Evolutionary conservation across 2,888 invertebrate species (phyloP).

Genomic region (Caenorhabditis sp.): DNA sequence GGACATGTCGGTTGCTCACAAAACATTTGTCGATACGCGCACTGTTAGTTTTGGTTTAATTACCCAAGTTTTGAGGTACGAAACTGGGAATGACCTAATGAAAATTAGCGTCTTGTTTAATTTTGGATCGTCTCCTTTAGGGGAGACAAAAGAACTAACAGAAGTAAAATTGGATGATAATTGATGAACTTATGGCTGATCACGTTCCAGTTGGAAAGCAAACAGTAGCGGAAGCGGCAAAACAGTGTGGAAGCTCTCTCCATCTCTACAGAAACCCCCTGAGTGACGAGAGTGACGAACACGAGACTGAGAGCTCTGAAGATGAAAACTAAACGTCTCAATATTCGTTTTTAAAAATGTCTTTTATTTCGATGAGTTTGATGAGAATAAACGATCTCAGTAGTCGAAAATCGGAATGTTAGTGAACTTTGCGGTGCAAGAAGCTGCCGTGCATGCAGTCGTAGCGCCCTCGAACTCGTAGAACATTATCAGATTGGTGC

Average conservation of each 20-base stretch:
- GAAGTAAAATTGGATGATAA: too few species aligned
- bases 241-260: conserved; percentile 65
- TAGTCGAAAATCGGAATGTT: conserved; percentile 36
- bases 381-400: conserved; percentile 24
- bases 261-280: conserved; percentile 72
- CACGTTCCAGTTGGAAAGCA: conserved; percentile 77
- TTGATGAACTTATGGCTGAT: conserved; percentile 55
- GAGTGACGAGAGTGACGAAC: conserved; percentile 68
- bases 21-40: too few species aligned
- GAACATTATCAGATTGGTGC: conserved; percentile 48
- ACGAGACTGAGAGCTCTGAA: conserved; percentile 52
- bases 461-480: conserved; percentile 57
- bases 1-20: too few species aligned
- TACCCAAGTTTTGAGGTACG: too few species aligned
- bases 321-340: conserved; percentile 24
- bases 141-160: too few species aligned
- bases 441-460: conserved; percentile 26
- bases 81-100: too few species aligned
- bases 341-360: not conserved
- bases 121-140: too few species aligned
- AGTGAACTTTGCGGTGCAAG: conserved; percentile 49
- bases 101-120: too few species aligned
- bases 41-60: too few species aligned
- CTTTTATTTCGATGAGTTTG: too few species aligned
- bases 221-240: conserved; percentile 76